Percentiles rank a stretch among this genome's conserved stretches.
Evolutionary conservation across 2,797 vertebrate genomes (phyloP).

Genomic region (Ctenosaura bakeri): DNA sequence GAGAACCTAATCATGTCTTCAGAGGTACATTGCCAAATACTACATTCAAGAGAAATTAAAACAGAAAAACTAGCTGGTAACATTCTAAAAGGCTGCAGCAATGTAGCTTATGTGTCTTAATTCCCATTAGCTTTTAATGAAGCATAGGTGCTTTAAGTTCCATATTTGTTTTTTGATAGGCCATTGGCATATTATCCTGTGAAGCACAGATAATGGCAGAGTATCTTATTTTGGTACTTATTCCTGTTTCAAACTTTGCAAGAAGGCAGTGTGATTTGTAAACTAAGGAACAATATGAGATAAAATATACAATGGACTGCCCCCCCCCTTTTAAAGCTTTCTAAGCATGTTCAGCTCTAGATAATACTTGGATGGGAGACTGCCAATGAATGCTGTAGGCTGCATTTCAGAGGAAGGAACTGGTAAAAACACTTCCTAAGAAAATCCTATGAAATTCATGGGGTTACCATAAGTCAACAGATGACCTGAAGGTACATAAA

Average conservation of each 20-base stretch:
- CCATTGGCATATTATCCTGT: background rate
- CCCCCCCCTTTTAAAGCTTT: background rate
- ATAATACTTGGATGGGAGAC: too few relatives aligned
- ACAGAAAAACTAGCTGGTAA: background rate
- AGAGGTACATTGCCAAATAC: background rate
- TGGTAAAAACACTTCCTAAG: too few relatives aligned
- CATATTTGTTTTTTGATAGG: background rate
- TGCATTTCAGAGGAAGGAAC: too few relatives aligned
- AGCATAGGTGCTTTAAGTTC: background rate
- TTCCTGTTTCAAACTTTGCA: background rate
- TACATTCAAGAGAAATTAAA: conserved; percentile 10
- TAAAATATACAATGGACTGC: background rate
- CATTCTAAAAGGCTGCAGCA: background rate
- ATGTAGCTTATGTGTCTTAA: background rate
- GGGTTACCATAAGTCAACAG: too few relatives aligned
- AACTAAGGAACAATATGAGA: background rate
- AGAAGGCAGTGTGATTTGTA: background rate
- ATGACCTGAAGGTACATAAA: too few relatives aligned
- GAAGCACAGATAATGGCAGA: background rate
- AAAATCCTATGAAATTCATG: too few relatives aligned
- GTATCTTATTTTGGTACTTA: conserved; percentile 13
- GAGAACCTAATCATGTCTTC: conserved; percentile 27
- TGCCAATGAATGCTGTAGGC: too few relatives aligned
- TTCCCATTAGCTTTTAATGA: conserved; percentile 24
- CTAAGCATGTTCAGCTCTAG: too few relatives aligned